phyloP scores from a whole-genome alignment of 2,113 vertebrate genomes.

The Marmota monax region DNA sequence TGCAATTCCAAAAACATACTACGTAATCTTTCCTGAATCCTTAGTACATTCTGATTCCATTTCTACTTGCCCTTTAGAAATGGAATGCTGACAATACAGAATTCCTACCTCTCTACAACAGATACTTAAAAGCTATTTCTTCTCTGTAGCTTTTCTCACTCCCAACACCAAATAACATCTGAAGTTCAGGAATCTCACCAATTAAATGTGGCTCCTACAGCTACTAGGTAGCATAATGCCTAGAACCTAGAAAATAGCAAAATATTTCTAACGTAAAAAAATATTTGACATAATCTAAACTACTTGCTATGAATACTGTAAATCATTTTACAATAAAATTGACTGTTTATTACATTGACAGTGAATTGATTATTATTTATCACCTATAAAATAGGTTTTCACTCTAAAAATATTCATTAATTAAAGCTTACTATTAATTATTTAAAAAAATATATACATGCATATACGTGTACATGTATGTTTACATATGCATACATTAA shows the following conservation, averaged over 20 bases:
- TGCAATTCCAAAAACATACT: background rate
- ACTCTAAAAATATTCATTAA: background rate
- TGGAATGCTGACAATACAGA: background rate
- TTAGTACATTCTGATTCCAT: background rate
- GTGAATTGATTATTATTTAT: background rate
- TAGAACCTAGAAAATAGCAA: background rate
- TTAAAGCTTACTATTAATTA: background rate
- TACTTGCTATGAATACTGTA: background rate
- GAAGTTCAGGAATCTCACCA: background rate
- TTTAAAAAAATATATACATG: background rate
- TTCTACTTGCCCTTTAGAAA: background rate
- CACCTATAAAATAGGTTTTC: background rate
- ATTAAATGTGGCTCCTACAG: background rate
- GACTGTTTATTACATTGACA: background rate
- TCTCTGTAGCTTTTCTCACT: background rate
- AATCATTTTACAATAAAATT: background rate
- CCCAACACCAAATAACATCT: background rate
- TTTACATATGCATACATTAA: background rate
- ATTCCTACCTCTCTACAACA: background rate
- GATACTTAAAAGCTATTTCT: background rate
- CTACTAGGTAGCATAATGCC: background rate
- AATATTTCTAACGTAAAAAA: background rate
- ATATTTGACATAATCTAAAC: background rate
- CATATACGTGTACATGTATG: background rate
- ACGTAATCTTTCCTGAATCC: background rate